Base-by-base conservation (phyloP, 2,888 invertebrate species). In the Ennomos erosarius region DNA sequence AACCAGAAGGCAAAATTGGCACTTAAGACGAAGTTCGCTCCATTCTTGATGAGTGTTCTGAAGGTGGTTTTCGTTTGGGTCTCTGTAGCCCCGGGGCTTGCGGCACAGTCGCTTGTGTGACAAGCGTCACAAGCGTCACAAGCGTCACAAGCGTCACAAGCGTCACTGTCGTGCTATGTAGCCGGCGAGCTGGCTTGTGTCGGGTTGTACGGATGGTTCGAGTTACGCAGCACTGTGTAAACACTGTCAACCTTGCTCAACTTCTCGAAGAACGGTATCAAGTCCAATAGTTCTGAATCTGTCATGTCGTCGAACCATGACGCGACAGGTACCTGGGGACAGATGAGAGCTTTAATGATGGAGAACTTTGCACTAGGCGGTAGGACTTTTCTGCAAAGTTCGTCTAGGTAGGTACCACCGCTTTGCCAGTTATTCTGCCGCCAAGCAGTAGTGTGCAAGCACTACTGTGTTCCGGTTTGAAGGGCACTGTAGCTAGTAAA, bases 271-370 rank as follows among this genome's bases (percentile, higher is more conserved):
- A 99, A 97, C 76, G 99, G 99, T 89, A 99, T 97, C 85, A 99
- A 94, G 93, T 99, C 99, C 82, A 98, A 94, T 70, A 99, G 95
- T 92, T 99, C 99, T 64, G 97, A 97, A 92, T 99, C 99, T 81
- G 96, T 96, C 95, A 98, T 97, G 92, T 99, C 99, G 93, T 99
- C 99, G 93, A 99, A 99, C 99, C 99, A 99, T 70, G 99, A 99
- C 84, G 98, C 97, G 71, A 99, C 99, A 83, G 99, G 99, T 88
- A 99, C 98, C 97, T 97, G 87, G 5, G 46, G 47, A 16, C 4
- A 12, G n/a, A 33, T n/a, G n/a, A 10, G 8, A 1, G n/a, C 10
- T 9, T 40, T 13, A 40, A 40, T 13, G 9, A 9, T 13, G 9
- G 13, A 26, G 1, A 26, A 26, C 26, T 6, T 3, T 26, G 26